Base-by-base conservation (phyloP, 2,797 vertebrate genomes). In the Centropyge bicolor region DNA sequence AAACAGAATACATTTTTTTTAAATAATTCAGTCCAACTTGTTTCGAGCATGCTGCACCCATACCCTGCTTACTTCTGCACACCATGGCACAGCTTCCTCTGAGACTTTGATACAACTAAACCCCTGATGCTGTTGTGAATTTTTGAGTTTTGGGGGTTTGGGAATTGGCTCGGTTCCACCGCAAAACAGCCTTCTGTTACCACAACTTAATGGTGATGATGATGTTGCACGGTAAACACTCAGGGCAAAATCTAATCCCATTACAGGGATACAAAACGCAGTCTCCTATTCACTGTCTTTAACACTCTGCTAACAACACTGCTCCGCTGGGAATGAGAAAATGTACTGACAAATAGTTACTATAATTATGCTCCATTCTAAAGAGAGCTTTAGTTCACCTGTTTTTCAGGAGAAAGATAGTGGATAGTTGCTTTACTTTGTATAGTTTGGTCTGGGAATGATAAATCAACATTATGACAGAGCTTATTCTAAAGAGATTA, bases 221-320 rank as follows among this genome's bases (percentile, higher is more conserved):
- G 70, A 82, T 84, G 69, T 70, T 75, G 51, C 36, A 78, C 4
- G 5, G 81, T 59, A 65, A 86, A 68, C 56, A 81, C 64, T 76
- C 17, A 17, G 45, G 51, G 60, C 65, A 67, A 59, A 80, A 70
- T 79, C 60, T 86, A 88, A 87, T 89, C 84, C 74, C 74, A 86
- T 91, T 89, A 85, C 69, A 65, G 76, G 38, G 64, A 77, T 48
- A 75, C 68, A 60, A 83, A 79, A 76, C 43, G 74, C 60, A 60
- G 12, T 49, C 56, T 59, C 12, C 38, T 72, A 72, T 82, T 73
- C 66, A 71, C 65, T 22, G 69, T 76, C 43, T 77, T 64, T 59
- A 65, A 45, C 71, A 67, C 52, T 78, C 59, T 43, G 54, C 63
- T 69, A 81, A 73, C 57, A 81, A 52, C 56, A 40, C 19, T 6